A percentile compares a stretch with the other conserved stretches of the same genome.
Conservation (phyloP, 2,888 invertebrate genomes). For the Megastigmus dorsalis region DNA sequence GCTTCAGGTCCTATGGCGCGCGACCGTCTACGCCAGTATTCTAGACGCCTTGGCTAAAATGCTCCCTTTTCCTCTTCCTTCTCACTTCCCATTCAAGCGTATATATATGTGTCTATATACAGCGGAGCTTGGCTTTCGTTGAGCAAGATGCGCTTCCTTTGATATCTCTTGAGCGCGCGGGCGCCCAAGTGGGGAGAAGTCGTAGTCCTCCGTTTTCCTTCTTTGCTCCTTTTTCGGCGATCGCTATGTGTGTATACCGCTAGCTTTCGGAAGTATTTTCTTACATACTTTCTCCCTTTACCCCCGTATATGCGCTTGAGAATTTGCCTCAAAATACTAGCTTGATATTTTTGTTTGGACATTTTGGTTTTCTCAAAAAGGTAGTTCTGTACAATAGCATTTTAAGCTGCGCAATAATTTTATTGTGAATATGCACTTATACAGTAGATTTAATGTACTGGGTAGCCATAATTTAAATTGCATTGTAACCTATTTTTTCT, state of each 20-base stretch:
- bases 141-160: conserved; percentile 57
- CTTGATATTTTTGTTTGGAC: too few species aligned
- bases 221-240: conserved; percentile 11
- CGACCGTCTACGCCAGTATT: conserved; percentile 41
- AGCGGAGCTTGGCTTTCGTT: not conserved
- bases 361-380: too few species aligned
- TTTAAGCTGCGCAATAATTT: too few species aligned
- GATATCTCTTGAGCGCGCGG: conserved; percentile 54
- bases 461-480: too few species aligned
- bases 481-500: too few species aligned
- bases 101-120: not conserved
- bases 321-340: too few species aligned
- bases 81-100: not conserved
- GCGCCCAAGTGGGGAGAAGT: not conserved
- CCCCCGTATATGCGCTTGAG: not conserved
- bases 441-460: too few species aligned
- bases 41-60: not conserved
- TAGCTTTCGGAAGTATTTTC: conserved; percentile 9
- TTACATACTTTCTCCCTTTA: not conserved
- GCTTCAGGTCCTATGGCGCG: conserved; percentile 68
- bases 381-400: too few species aligned
- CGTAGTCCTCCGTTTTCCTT: conserved; percentile 9
- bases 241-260: too few species aligned
- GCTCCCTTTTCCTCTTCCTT: not conserved
- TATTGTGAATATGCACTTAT: too few species aligned